phyloP scores from a whole-genome alignment of 1,140 invertebrate genomes.

The Aphelenchoides fujianensis region DNA sequence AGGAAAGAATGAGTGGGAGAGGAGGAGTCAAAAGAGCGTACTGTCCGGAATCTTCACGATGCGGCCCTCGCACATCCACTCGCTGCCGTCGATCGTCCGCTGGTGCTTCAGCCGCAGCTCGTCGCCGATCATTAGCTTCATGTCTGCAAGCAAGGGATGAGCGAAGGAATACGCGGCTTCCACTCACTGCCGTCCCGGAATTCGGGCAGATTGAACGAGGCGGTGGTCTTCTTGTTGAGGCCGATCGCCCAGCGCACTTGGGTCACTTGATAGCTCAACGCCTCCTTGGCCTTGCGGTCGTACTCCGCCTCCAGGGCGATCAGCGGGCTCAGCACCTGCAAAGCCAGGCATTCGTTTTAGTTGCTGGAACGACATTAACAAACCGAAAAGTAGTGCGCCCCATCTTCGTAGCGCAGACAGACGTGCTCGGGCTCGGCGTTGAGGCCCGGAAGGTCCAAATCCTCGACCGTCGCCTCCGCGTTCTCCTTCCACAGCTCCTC shows the following conservation, averaged over 20 bases:
- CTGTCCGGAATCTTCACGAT: slow-evolving; percentile 98
- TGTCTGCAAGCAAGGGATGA: slow-evolving; percentile 30
- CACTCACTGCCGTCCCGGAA: slow-evolving; percentile 75
- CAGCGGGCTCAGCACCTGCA: slow-evolving; percentile 83
- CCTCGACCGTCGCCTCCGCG: slow-evolving; percentile 36
- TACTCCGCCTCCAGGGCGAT: slow-evolving; percentile 97
- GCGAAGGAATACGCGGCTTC: not conserved
- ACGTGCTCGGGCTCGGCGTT: slow-evolving; percentile 73
- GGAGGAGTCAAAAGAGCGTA: too few species aligned
- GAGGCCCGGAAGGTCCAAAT: slow-evolving; percentile 83
- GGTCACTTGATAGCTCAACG: slow-evolving; percentile 95
- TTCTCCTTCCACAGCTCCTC: slow-evolving; percentile 90
- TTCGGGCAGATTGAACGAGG: slow-evolving; percentile 94
- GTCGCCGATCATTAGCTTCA: slow-evolving; percentile 99
- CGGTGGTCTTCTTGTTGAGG: slow-evolving; percentile 94
- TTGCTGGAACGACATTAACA: too few species aligned
- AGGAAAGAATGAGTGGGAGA: not conserved
- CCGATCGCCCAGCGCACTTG: slow-evolving; percentile 97
- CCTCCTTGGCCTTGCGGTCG: slow-evolving; percentile 94
- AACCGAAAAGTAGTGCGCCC: slow-evolving; percentile 77
- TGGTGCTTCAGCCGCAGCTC: slow-evolving; percentile 88
- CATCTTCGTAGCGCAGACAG: slow-evolving; percentile 87
- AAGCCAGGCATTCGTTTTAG: too few species aligned
- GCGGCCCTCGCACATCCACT: slow-evolving; percentile 86
- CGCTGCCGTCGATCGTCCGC: slow-evolving; percentile 57